Evolutionary conservation across 2,888 invertebrate species (phyloP), one percentile per base, ranked within the genome.

Genomic region (Drosophila phalerata): DNA sequence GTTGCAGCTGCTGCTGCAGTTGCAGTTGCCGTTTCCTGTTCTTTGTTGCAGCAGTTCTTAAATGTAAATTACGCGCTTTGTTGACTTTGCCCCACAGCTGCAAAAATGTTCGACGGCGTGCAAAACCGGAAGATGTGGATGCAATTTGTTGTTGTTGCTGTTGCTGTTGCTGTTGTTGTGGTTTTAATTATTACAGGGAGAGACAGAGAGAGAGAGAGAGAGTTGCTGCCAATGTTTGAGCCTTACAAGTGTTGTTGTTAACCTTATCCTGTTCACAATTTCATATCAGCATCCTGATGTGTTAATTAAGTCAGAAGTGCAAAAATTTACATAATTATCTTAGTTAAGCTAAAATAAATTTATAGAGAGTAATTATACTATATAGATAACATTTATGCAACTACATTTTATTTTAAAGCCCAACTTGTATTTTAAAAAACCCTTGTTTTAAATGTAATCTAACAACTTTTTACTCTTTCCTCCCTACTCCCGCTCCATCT

Each of bases 61-160:
- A 81, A 85, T 83, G 88, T 78, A 87, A 85, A 87, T 85, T 87
- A 85, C 75, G 87, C 78, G 85, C 87, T 85, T 82, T 85, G 82
- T 87, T 85, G 82, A 86, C 84, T 86, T 75, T 85, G 63, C 81
- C 71, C 65, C 62, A 47, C 69, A 61, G 57, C 58, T 68, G 72
- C 56, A 69, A 58, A 58, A 48, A 30, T 47, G 51, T 43, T 32
- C 40, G 42, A 49, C 37, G 22, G 10, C n/a, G 9, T 28, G 11
- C 40, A 19, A 37, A 58, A 19, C 47, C 56, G 60, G 66, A 71
- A 58, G 55, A 38, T 56, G 55, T 56, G 55, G 43, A n/a, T 28
- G 32, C 48, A 51, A 51, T 8, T 37, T 17, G 34, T 17, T 61
- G 48, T 17, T 55, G 55, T 30, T 47, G 52, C 17, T 49, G 40